These are phyloP conservation scores for Carollia perspicillata DNA, from an alignment of 2,113 vertebrate genomes.

Conservation along the genomic window DNA sequence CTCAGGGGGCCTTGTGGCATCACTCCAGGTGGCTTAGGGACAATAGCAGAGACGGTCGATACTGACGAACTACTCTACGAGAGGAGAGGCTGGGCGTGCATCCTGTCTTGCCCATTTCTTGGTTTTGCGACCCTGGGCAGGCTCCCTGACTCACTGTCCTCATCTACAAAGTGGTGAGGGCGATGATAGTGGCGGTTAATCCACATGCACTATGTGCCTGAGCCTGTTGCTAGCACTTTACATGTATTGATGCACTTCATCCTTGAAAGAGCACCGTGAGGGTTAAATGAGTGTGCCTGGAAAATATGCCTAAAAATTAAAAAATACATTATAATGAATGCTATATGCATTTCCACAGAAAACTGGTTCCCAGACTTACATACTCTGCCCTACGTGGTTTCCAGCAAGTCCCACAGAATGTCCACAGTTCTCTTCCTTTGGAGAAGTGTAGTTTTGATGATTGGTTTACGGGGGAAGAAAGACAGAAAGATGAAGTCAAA, in stretches of 20 bases:
- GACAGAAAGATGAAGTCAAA: background rate
- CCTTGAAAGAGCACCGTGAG: background rate
- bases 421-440: background rate
- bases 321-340: background rate
- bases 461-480: background rate
- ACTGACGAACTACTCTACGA: background rate
- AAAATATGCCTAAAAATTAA: background rate
- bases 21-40: background rate
- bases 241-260: background rate
- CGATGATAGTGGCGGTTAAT: background rate
- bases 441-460: background rate
- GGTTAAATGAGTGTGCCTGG: background rate
- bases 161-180: background rate
- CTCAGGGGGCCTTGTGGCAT: background rate
- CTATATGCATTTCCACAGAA: background rate
- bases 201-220: too few relatives aligned
- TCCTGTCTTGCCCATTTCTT: background rate
- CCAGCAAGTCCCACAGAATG: background rate
- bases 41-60: background rate
- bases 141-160: background rate
- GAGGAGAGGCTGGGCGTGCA: background rate
- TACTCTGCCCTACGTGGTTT: background rate
- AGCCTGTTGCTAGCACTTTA: background rate
- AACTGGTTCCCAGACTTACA: background rate
- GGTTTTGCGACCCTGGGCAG: background rate